Conservation (phyloP, 92 coral and sea anemone species). For the Umimayanthus kanabou region DNA sequence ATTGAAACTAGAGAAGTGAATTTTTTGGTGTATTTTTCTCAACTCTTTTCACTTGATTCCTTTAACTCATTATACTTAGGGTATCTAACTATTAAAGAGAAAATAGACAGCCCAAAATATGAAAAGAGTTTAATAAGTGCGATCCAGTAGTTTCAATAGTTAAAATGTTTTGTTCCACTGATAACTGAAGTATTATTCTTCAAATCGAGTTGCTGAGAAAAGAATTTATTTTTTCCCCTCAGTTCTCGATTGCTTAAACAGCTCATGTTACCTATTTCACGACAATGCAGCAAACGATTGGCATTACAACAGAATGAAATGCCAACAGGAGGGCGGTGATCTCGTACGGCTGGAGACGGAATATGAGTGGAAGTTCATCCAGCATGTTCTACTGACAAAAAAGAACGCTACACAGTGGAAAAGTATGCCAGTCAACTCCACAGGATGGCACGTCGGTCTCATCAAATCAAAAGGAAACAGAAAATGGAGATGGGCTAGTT, state of each 20-base stretch:
- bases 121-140: no score
- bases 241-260: constrained; percentile 22
- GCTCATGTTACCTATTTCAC: constrained; percentile 20
- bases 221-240: not conserved
- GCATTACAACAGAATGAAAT: not conserved
- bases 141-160: not conserved
- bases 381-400: not conserved
- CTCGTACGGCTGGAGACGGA: not conserved
- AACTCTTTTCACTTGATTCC: not conserved
- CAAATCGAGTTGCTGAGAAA: not conserved
- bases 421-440: not conserved
- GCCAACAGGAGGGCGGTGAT: constrained; percentile 7
- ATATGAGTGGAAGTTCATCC: constrained; percentile 10
- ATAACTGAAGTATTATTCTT: no score
- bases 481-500: not conserved
- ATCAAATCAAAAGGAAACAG: not conserved
- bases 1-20: not conserved
- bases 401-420: not conserved
- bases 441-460: constrained; percentile 17
- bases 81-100: no score
- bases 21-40: not conserved
- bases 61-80: not conserved
- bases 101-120: no score
- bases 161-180: not conserved
- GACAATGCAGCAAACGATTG: constrained; percentile 10